A percentile compares a stretch with the other conserved stretches of the same genome.
phyloP scores from a whole-genome alignment of 1,140 invertebrate species.

The Steinernema feltiae region DNA sequence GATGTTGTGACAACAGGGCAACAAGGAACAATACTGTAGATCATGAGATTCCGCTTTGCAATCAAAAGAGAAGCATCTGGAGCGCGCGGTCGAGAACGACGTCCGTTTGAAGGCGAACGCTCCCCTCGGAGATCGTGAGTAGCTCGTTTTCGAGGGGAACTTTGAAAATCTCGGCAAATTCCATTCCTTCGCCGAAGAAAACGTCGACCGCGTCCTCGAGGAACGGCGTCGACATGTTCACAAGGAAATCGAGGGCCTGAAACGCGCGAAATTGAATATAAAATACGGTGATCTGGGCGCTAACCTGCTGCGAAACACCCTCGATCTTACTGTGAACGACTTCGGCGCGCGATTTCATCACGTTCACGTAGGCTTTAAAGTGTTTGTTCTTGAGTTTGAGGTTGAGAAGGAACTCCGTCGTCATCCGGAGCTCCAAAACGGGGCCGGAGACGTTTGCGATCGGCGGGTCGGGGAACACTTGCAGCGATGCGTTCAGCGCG shows the following conservation, averaged over 20 bases:
- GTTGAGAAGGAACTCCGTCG: slow-evolving; percentile 37
- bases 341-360: slow-evolving; percentile 44
- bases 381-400: slow-evolving; percentile 39
- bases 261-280: slow-evolving; percentile 14
- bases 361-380: slow-evolving; percentile 41
- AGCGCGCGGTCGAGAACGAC: neutral
- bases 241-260: slow-evolving; percentile 49
- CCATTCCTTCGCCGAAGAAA: slow-evolving; percentile 31
- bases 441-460: slow-evolving; percentile 25
- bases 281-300: neutral
- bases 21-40: neutral
- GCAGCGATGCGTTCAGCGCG: slow-evolving; percentile 33
- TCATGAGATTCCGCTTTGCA: neutral
- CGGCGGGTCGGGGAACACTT: slow-evolving; percentile 21
- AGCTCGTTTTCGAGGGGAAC: neutral
- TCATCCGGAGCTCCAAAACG: slow-evolving; percentile 32
- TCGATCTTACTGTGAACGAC: slow-evolving; percentile 38
- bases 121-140: neutral
- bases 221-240: slow-evolving; percentile 46
- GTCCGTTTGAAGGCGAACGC: neutral
- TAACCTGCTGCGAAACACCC: slow-evolving; percentile 44
- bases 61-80: neutral
- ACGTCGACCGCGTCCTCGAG: slow-evolving; percentile 46
- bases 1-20: neutral
- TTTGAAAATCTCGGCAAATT: neutral